A percentile compares a stretch with the other conserved stretches of the same genome.
phyloP scores from a whole-genome alignment of 2,113 vertebrate genomes.

The Agelaius phoeniceus region DNA sequence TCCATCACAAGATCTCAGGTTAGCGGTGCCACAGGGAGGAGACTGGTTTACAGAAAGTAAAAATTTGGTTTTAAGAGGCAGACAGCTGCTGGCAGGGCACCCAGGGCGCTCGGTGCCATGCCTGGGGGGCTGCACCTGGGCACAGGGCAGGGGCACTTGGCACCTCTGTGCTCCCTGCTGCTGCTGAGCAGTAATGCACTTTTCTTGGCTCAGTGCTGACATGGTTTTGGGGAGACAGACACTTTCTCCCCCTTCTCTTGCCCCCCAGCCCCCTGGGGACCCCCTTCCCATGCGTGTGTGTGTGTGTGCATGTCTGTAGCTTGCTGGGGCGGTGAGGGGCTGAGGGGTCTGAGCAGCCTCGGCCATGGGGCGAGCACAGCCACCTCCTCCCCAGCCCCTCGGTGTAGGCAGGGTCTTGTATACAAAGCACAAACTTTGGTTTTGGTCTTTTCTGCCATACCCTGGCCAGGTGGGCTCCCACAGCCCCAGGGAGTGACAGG shows the following conservation, averaged over 20 bases:
- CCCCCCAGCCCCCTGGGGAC: not conserved
- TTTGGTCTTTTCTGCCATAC: not conserved
- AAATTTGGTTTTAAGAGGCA: not conserved
- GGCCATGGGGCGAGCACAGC: accelerated
- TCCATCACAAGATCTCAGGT: slow-evolving; percentile 5
- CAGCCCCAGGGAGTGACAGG: not conserved
- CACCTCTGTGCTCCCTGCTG: not conserved
- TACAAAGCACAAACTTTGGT: slow-evolving; percentile 58
- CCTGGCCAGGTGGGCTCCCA: not conserved
- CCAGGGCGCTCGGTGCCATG: accelerated
- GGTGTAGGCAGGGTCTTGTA: slow-evolving; percentile 50
- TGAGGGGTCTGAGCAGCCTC: not conserved
- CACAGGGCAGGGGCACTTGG: not conserved
- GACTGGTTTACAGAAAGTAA: not conserved
- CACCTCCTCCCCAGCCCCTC: not conserved
- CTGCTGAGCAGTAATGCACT: accelerated
- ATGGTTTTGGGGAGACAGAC: not conserved
- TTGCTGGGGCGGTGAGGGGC: not conserved
- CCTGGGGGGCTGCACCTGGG: not conserved
- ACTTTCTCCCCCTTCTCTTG: not conserved
- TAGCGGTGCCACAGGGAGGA: accelerated
- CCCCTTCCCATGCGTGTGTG: not conserved
- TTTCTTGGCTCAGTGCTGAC: not conserved
- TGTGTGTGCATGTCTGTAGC: not conserved
- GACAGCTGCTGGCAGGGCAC: not conserved